Evolutionary conservation across 2,888 invertebrate genomes (phyloP), one percentile per base, ranked within the genome.

Genomic region (Diploptera punctata): DNA sequence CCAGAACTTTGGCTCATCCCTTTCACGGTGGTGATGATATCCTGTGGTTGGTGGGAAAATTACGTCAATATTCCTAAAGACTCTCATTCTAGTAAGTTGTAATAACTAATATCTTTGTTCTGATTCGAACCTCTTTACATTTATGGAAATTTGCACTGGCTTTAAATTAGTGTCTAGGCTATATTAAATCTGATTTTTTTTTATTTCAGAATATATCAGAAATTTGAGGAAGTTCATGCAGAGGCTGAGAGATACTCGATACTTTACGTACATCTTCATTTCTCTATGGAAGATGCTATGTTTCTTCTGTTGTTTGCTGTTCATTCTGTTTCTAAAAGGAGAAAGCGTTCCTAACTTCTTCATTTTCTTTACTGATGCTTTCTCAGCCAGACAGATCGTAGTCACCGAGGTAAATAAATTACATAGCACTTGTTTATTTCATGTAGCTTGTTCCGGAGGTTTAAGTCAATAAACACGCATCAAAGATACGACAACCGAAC

Each of bases 11-110:
- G 91, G 88, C 80, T 88, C 16, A 77, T 90, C 74, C 90, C 91
- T 0, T 76, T 90, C 3, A 87, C 91, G 2, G 84, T 92, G 67
- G 77, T 91, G 33, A 83, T 93, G 29, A 87, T 91, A 70, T 94
- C 94, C 0, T 84, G 90, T 60, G 91, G 92, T 24, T 95, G 94
- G 93, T 95, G 94, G 94, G 91, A 92, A 80, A 95, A 94, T 81
- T 95, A 88, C 80, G 86, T 92, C 4, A 60, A 68, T 24, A 49
- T 91, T 5, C 81, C 81, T 52, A 78, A 80, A 68, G 75, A 79
- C 26, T 77, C 77, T 7, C 77, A 77, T 19, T 75, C 78, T 62
- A 72, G 77, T 76, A 33, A 75, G 70, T 38, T 18, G 18, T 1
- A 49, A 49, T 21, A 49, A 49, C 18, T n/a, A n/a, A n/a, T n/a